Conservation (phyloP, 35 echinoderm and acorn worm genomes). For the Ophiothrix spiculata region DNA sequence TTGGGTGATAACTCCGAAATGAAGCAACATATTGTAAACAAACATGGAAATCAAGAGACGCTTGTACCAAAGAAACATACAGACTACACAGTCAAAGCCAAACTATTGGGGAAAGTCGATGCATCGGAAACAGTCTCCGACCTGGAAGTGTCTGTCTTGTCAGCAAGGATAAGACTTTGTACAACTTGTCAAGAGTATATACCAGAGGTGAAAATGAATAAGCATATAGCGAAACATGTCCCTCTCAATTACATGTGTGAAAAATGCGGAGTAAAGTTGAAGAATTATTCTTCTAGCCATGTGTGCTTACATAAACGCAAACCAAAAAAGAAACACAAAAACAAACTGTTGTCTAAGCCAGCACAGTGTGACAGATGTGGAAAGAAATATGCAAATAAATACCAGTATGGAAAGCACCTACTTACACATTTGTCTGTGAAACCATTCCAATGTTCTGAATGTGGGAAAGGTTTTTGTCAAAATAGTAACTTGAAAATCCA, state of each 20-base stretch:
- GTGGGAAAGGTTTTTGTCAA: constrained; percentile 21
- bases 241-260: not conserved
- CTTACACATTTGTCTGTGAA: constrained; percentile 19
- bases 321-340: not conserved
- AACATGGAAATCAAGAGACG: not conserved
- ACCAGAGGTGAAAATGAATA: not conserved
- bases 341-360: not conserved
- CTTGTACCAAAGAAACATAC: not conserved
- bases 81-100: not conserved
- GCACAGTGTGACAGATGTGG: constrained; percentile 59
- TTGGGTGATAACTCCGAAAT: not conserved
- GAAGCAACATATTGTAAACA: not conserved
- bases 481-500: constrained; percentile 20
- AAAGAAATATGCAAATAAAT: constrained; percentile 47
- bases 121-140: not conserved
- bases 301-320: not conserved
- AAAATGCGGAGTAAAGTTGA: not conserved
- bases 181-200: not conserved
- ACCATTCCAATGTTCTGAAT: constrained; percentile 24
- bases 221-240: not conserved
- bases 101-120: not conserved
- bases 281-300: not conserved
- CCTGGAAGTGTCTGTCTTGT: not conserved
- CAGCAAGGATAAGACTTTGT: not conserved
- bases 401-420: constrained; percentile 23